phyloP scores from a whole-genome alignment of 1,140 invertebrate species.

The Chrysopa pallens region DNA sequence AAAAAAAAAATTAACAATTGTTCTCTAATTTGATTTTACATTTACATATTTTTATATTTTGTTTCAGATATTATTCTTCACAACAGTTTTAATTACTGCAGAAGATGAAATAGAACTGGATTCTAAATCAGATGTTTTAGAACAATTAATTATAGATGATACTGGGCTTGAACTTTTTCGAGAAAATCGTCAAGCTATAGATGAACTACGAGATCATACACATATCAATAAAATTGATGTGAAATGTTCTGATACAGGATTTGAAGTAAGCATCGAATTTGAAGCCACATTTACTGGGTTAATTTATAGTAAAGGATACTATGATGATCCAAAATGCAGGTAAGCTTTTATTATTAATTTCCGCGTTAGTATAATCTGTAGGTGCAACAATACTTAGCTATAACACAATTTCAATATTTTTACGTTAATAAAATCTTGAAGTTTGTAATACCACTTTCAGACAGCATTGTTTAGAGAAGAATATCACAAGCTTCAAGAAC shows the following conservation, averaged over 20 bases:
- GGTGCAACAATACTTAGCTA: too few species aligned
- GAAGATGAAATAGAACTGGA: background rate
- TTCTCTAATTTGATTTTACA: background rate
- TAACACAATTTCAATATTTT: too few species aligned
- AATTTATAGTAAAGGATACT: constrained; percentile 52
- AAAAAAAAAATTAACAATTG: background rate
- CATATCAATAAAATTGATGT: constrained; percentile 38
- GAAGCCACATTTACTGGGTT: constrained; percentile 45
- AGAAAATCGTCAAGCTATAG: background rate
- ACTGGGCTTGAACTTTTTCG: background rate
- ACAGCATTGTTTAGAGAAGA: too few species aligned
- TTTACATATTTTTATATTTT: background rate
- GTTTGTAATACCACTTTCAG: too few species aligned
- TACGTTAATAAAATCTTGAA: too few species aligned
- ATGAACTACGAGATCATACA: constrained; percentile 17
- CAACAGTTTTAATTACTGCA: background rate
- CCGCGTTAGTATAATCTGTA: too few species aligned
- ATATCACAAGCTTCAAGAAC: too few species aligned
- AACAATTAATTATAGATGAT: background rate
- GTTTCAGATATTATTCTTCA: background rate
- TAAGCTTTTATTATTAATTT: too few species aligned
- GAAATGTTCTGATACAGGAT: constrained; percentile 35
- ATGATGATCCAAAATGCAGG: constrained; percentile 45
- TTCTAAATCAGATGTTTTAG: background rate
- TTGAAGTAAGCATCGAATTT: constrained; percentile 45